Evolutionary conservation across 2,888 invertebrate species (phyloP).

Genomic region (Stegophylla sp.): DNA sequence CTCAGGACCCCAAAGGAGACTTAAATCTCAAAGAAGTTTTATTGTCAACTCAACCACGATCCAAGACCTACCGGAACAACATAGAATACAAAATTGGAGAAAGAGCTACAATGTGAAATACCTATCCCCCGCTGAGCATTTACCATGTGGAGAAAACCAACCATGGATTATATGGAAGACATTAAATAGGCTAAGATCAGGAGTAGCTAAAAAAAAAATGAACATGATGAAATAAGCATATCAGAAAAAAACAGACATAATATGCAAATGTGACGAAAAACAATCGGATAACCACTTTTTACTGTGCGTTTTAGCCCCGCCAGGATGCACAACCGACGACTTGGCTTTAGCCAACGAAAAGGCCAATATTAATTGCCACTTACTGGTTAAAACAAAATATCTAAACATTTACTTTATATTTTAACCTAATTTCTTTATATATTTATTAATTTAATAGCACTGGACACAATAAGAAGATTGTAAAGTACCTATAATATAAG

Average conservation of each 20-base stretch:
- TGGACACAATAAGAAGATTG: no score
- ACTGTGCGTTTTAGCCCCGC: background rate
- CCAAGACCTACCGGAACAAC: no score
- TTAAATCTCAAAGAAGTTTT: no score
- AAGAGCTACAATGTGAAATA: slow-evolving; percentile 32
- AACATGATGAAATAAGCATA: slow-evolving; percentile 18
- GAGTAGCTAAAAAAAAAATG: slow-evolving; percentile 5
- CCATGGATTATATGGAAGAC: slow-evolving; percentile 18
- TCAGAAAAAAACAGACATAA: slow-evolving; percentile 8
- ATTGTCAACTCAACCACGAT: no score
- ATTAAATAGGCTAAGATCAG: slow-evolving; percentile 16
- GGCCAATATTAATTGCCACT: slow-evolving; percentile 1
- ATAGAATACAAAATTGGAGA: slow-evolving; percentile 9
- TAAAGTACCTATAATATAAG: no score
- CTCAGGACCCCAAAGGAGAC: no score
- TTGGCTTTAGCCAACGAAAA: slow-evolving; percentile 6
- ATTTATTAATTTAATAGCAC: no score
- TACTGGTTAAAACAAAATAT: slow-evolving; percentile 9
- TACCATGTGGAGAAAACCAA: no score
- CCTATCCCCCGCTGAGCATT: slow-evolving; percentile 20
- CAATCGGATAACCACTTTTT: slow-evolving; percentile 20
- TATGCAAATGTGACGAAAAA: background rate
- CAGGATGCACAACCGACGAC: slow-evolving; percentile 27
- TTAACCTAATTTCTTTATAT: background rate
- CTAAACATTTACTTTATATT: background rate